A percentile compares a stretch with the other conserved stretches of the same genome.
phyloP scores from a whole-genome alignment of 2,113 vertebrate genomes.

The Pipa parva region DNA sequence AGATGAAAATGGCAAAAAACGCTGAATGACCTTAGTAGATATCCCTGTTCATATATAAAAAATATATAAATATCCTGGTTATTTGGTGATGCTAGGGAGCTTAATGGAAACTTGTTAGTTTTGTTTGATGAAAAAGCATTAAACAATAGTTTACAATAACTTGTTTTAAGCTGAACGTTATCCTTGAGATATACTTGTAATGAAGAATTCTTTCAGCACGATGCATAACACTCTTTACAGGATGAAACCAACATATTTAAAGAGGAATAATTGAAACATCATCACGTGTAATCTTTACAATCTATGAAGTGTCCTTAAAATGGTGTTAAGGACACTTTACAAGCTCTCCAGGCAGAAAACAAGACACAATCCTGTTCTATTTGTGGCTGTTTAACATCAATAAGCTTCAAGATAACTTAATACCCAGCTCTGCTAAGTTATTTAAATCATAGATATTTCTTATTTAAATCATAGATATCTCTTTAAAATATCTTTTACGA shows the following conservation, averaged over 20 bases:
- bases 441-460: too few relatives aligned
- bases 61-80: too few relatives aligned
- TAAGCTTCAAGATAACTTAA: neutral
- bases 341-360: neutral
- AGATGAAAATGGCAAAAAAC: too few relatives aligned
- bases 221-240: neutral
- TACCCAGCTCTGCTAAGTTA: neutral
- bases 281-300: neutral
- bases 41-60: too few relatives aligned
- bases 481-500: too few relatives aligned
- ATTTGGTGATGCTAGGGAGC: neutral
- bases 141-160: slow-evolving; percentile 9
- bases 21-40: too few relatives aligned
- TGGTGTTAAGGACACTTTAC: slow-evolving; percentile 8
- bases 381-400: neutral
- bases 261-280: slow-evolving; percentile 3
- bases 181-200: slow-evolving; percentile 3
- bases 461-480: too few relatives aligned
- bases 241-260: neutral
- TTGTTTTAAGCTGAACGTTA: neutral
- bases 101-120: slow-evolving; percentile 9
- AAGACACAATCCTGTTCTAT: neutral
- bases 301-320: slow-evolving; percentile 7
- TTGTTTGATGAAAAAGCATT: slow-evolving; percentile 22
- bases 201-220: slow-evolving; percentile 33